Base-by-base conservation (phyloP, 2,888 invertebrate species). In the Timandra comae region DNA sequence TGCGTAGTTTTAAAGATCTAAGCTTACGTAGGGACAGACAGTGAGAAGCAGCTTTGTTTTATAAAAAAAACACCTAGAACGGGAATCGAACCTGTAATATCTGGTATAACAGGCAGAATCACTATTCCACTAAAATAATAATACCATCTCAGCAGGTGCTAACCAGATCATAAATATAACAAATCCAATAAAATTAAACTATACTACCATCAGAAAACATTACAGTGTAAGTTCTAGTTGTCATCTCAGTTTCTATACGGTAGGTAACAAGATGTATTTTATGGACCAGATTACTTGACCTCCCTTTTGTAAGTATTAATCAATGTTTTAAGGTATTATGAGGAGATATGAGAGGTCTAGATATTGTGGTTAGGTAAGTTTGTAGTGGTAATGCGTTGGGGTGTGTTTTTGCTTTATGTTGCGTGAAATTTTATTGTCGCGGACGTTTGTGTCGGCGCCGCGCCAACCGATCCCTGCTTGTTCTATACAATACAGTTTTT, bases 331-430 rank as follows among this genome's bases (percentile, higher is more conserved):
- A 22, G 36, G 23, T 16, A 2, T 26, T 24, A 21, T 27, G 34
- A 34, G 36, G 34, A 40, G 23, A 39, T 47, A 40, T 48, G 40
- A 38, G 51, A 49, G 76, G 38, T 71, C 79, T 50, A 44, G 46
- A 38, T 62, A 58, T 25, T 40, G 38, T 79, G 77, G 80, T 55
- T 42, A 3, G 1, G 58, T 57, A 60, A 54, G 64, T 56, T 16
- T 61, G 60, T 68, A 67, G 71, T 64, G 72, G 79, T 74, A 72
- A 74, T 75, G 72, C 73, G 67, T 68, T 64, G 65, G 80, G 78
- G 80, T 77, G 80, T 85, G 82, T 85, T 86, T 85, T 86, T 85
- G 80, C 73, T 86, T 85, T 85, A 85, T 85, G 82, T 71, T 58
- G 73, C 82, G 84, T 86, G 80, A 80, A 86, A 86, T 85, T 82